A percentile compares a stretch with the other conserved stretches of the same genome.
Evolutionary conservation across 2,888 invertebrate genomes (phyloP).

Genomic region (Luperina testacea): DNA sequence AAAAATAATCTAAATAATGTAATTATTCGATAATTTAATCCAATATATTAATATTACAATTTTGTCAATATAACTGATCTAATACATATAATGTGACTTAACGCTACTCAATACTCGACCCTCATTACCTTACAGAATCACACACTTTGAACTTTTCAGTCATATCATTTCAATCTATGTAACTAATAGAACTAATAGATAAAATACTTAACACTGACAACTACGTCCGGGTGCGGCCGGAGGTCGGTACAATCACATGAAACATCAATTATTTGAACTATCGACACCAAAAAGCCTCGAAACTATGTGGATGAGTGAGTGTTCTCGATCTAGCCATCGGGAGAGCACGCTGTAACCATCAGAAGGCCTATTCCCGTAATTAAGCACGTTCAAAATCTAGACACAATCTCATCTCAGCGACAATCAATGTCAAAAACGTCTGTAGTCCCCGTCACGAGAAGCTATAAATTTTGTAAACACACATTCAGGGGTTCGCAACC

Average conservation of each 20-base stretch:
- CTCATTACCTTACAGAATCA: constrained; percentile 70
- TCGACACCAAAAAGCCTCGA: constrained; percentile 46
- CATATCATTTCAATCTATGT: constrained; percentile 71
- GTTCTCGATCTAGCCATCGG: constrained; percentile 9
- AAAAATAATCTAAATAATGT: constrained; percentile 44
- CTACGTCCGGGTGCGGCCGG: constrained; percentile 43
- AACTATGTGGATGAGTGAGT: constrained; percentile 14
- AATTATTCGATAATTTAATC: constrained; percentile 43
- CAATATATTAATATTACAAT: constrained; percentile 49
- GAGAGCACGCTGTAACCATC: background rate
- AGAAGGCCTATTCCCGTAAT: background rate
- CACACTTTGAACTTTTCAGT: constrained; percentile 83
- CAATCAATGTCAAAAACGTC: too few relatives aligned
- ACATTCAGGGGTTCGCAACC: too few relatives aligned
- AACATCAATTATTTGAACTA: constrained; percentile 69
- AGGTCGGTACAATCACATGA: constrained; percentile 63
- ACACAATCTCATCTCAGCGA: too few relatives aligned
- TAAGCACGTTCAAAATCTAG: too few relatives aligned
- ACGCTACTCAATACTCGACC: constrained; percentile 70
- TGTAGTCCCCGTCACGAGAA: too few relatives aligned
- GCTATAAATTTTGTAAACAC: too few relatives aligned
- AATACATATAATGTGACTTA: constrained; percentile 67
- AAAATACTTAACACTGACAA: constrained; percentile 60
- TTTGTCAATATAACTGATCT: constrained; percentile 51
- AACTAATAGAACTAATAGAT: constrained; percentile 64